phyloP scores from a whole-genome alignment of 2,797 vertebrate species.

The Adelosebastes latens region DNA sequence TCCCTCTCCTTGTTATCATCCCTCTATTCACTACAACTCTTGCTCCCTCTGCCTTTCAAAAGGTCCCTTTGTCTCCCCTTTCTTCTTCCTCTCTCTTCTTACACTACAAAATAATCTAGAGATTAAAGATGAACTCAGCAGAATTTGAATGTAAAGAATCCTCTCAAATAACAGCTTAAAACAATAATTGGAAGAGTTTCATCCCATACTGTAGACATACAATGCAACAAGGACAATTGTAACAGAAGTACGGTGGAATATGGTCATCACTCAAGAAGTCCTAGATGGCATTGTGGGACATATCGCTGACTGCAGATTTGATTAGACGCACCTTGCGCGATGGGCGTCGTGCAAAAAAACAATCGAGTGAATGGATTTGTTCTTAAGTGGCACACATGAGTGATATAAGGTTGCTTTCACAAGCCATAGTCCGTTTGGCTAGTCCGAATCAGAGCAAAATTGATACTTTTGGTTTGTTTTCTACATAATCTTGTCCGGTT shows the following conservation, averaged over 20 bases:
- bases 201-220: no score
- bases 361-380: background rate
- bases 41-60: constrained; percentile 13
- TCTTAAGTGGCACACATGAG: no score
- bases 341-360: background rate
- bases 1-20: constrained; percentile 7
- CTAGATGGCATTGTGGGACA: no score
- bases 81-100: background rate
- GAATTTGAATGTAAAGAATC: background rate
- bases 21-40: background rate
- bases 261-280: rapidly evolving
- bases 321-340: rapidly evolving
- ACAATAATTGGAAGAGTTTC: background rate
- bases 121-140: background rate
- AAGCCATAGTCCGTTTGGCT: no score
- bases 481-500: no score
- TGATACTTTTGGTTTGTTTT: no score
- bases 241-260: no score
- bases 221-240: no score
- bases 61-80: background rate
- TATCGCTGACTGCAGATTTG: rapidly evolving
- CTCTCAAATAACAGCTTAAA: background rate
- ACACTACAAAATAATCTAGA: background rate
- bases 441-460: no score
- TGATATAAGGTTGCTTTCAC: no score